A percentile compares a stretch with the other conserved stretches of the same genome.
phyloP scores from a whole-genome alignment of 2,113 vertebrate species.

The Aegithalos caudatus region DNA sequence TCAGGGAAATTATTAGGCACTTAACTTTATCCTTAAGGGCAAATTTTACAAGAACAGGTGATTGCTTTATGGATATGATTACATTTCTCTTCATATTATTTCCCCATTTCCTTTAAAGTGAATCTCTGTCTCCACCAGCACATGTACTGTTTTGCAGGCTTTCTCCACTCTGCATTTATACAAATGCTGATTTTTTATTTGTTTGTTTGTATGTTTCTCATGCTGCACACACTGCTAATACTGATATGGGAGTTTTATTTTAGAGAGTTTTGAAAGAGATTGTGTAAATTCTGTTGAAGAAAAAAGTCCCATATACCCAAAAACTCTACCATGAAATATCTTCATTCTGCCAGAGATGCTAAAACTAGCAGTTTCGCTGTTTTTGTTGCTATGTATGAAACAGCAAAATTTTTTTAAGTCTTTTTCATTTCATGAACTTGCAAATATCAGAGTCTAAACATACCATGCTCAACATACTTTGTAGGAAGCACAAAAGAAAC shows the following conservation, averaged over 20 bases:
- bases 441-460: background rate
- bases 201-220: background rate
- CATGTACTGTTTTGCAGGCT: background rate
- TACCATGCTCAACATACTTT: background rate
- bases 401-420: background rate
- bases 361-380: background rate
- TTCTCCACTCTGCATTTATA: background rate
- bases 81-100: background rate
- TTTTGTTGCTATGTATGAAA: background rate
- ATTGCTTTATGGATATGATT: background rate
- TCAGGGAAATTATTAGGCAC: background rate
- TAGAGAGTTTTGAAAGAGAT: background rate
- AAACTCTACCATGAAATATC: background rate
- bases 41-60: background rate
- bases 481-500: background rate
- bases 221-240: background rate
- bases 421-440: background rate
- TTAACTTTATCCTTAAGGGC: background rate
- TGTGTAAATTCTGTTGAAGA: background rate
- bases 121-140: background rate
- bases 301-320: rapidly evolving
- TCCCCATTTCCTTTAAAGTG: background rate
- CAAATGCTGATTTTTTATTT: background rate
- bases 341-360: background rate
- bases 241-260: background rate